These are phyloP conservation scores for Drosophila murphyi DNA, from an alignment of 1,140 invertebrate genomes.

Conservation along the genomic window DNA sequence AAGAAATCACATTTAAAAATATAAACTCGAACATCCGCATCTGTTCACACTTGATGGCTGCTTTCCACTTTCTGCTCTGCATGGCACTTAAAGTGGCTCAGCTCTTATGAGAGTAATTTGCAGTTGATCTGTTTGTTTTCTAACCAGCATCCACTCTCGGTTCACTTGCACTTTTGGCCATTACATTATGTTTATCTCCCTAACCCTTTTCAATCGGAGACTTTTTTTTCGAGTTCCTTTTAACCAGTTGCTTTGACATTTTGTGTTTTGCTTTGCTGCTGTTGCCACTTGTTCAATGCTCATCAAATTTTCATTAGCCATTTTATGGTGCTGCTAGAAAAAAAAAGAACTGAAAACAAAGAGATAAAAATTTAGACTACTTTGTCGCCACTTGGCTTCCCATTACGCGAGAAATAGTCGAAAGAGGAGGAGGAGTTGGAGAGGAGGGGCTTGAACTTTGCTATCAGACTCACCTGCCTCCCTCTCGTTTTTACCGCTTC, in stretches of 20 bases:
- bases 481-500: neutral
- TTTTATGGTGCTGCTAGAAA: constrained; percentile 23
- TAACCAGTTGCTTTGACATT: constrained; percentile 19
- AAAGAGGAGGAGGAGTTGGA: neutral
- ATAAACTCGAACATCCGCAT: too few relatives aligned
- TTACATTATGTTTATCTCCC: constrained; percentile 14
- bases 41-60: neutral
- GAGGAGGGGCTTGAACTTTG: neutral
- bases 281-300: constrained; percentile 67
- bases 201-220: too few relatives aligned
- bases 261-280: neutral
- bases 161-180: constrained; percentile 14
- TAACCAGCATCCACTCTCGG: constrained; percentile 8
- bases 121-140: constrained; percentile 29
- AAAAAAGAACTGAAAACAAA: constrained; percentile 38
- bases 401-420: constrained; percentile 41
- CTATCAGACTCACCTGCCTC: neutral
- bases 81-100: neutral
- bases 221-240: neutral
- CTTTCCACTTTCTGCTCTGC: neutral
- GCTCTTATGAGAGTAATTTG: constrained; percentile 13
- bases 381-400: constrained; percentile 75
- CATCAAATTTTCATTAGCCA: constrained; percentile 79
- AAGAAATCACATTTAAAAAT: too few relatives aligned
- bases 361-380: constrained; percentile 79